Evolutionary conservation across 2,113 vertebrate species (phyloP).

Genomic region (Microtus pennsylvanicus): DNA sequence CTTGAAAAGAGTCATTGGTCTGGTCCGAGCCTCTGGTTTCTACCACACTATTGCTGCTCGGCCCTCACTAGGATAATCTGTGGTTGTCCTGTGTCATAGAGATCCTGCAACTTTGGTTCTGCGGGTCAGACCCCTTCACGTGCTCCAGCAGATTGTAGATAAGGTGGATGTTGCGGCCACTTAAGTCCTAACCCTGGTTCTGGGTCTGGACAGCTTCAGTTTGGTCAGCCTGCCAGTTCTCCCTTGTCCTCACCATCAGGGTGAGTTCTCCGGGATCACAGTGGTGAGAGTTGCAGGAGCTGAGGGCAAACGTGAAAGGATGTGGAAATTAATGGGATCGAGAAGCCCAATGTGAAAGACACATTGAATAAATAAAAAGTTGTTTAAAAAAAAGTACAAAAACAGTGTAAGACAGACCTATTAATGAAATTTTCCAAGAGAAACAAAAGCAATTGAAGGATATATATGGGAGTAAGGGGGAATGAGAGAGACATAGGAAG

Average conservation of each 20-base stretch:
- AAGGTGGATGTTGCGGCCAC: not conserved
- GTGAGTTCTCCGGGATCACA: not conserved
- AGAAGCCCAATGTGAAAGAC: not conserved
- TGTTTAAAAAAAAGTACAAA: not conserved
- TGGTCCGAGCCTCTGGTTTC: not conserved
- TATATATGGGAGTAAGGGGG: not conserved
- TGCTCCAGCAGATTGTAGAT: not conserved
- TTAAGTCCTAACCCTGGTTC: not conserved
- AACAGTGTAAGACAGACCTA: not conserved
- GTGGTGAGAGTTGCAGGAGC: not conserved
- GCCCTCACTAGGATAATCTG: not conserved
- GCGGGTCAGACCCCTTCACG: no score
- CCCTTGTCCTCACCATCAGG: not conserved
- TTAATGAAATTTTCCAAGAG: not conserved
- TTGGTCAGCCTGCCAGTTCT: not conserved
- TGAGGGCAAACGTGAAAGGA: not conserved
- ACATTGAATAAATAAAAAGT: not conserved
- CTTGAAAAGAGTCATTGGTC: not conserved
- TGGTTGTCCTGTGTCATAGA: not conserved
- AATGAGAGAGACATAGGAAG: not conserved
- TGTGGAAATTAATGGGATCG: not conserved
- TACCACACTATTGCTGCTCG: not conserved
- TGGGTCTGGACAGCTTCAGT: not conserved
- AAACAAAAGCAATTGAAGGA: not conserved
- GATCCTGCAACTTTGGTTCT: not conserved